Evolutionary conservation across 2,888 invertebrate genomes (phyloP), one percentile per base, ranked within the genome.

Genomic region (Apotomis turbidana): DNA sequence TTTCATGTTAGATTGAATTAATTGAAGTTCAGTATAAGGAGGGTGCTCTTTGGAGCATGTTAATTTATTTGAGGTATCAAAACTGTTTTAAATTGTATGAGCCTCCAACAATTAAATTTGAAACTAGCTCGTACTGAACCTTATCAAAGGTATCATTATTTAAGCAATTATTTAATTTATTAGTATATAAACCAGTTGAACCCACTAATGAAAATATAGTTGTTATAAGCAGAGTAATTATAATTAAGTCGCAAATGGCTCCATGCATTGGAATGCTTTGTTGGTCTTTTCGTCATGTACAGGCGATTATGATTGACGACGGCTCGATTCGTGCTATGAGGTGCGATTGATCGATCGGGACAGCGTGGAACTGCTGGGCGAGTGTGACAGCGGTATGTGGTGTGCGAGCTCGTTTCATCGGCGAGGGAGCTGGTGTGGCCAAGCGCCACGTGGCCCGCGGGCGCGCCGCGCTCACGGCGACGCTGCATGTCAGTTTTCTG

Each of bases 401-500:
- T 15, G n/a, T 52, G 15, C 44, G 13, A 15, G 38, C 27, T 38
- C 61, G 61, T 46, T 44, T 54, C 61, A 27, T 54, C 57, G 15
- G 60, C 46, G 71, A 60, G 61, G 70, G 70, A 62, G 74, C 52
- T 68, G 72, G 74, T 71, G 74, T 68, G 67, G 75, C 68, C 72
- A 76, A 78, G 74, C 76, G 79, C 80, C 78, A 81, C 82, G 83
- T 76, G 81, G 82, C 86, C 80, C 78, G 77, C 80, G 79, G 82
- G 81, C 85, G 86, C 85, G 85, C 83, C 82, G 66, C 79, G 83
- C 74, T 83, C 87, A 88, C 88, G 86, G 85, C 87, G 84, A 86
- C 88, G 85, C 81, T 89, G 88, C 90, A 91, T 90, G 91, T 87
- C 90, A 90, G 84, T 90, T 91, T 92, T 91, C 91, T 92, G 93